phyloP scores from a whole-genome alignment of 1,140 invertebrate species.

The Hirudo medicinalis region DNA sequence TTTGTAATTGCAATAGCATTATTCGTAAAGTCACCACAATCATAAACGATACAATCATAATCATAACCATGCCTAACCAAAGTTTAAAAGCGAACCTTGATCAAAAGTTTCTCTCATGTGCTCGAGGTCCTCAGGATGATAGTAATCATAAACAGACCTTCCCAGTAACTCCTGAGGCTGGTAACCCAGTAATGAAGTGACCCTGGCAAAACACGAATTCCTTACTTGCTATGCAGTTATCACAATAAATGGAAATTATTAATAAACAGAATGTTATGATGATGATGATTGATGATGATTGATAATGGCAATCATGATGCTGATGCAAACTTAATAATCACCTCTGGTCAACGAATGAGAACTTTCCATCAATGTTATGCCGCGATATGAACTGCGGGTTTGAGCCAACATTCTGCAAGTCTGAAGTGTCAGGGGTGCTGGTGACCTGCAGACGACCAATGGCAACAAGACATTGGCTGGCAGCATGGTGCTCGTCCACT shows the following conservation, averaged over 20 bases:
- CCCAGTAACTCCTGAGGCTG: slow-evolving; percentile 82
- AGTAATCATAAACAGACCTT: slow-evolving; percentile 89
- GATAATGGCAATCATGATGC: background rate
- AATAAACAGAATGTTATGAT: background rate
- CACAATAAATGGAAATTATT: background rate
- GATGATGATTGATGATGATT: background rate
- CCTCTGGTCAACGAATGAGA: slow-evolving; percentile 95
- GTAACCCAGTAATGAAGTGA: slow-evolving; percentile 76
- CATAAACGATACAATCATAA: background rate
- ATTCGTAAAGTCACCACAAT: background rate
- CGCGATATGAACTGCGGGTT: slow-evolving; percentile 84
- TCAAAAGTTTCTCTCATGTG: slow-evolving; percentile 97
- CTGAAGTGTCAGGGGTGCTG: slow-evolving; percentile 79
- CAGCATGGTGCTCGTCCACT: slow-evolving; percentile 54
- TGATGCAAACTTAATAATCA: slow-evolving; percentile 21
- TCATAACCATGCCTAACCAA: background rate
- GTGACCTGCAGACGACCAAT: slow-evolving; percentile 92
- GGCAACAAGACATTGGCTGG: slow-evolving; percentile 89
- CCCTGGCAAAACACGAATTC: slow-evolving; percentile 37
- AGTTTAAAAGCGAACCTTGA: slow-evolving; percentile 53
- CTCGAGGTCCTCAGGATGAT: slow-evolving; percentile 83
- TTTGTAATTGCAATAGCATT: background rate
- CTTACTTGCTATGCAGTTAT: background rate
- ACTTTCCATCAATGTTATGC: slow-evolving; percentile 85
- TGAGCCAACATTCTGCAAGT: slow-evolving; percentile 69